These are phyloP conservation scores for Drosophila melanogaster DNA, from an alignment of 1,140 invertebrate genomes.

Conservation along the genomic window DNA sequence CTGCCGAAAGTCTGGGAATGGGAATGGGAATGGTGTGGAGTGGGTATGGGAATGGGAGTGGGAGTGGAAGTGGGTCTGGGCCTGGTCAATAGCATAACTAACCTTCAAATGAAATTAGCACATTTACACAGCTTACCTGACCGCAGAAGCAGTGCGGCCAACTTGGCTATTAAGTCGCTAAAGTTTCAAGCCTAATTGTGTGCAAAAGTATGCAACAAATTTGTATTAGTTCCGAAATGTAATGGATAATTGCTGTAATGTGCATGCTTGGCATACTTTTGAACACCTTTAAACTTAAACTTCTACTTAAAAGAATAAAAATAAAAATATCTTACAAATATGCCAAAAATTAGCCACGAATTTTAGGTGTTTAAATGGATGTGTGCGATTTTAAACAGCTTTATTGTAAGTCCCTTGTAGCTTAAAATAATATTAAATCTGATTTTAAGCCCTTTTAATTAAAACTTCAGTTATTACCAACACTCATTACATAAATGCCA, in stretches of 20 bases:
- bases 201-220: background rate
- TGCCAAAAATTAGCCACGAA: too few species aligned
- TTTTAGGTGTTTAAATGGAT: too few species aligned
- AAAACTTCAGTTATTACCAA: too few species aligned
- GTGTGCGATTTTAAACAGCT: too few species aligned
- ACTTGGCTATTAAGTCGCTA: constrained; percentile 1
- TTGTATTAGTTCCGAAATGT: background rate
- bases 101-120: constrained; percentile 81
- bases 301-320: too few species aligned
- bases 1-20: constrained; percentile 44
- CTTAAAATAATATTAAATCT: too few species aligned
- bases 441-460: too few species aligned
- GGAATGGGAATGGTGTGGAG: background rate
- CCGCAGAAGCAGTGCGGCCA: constrained; percentile 35
- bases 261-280: too few species aligned
- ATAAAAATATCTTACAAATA: too few species aligned
- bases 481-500: too few species aligned
- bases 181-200: background rate
- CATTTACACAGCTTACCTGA: constrained; percentile 75
- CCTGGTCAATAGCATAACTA: constrained; percentile 75
- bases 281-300: too few species aligned
- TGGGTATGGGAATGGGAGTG: background rate
- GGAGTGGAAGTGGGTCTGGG: constrained; percentile 21
- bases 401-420: too few species aligned
- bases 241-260: background rate